These are phyloP conservation scores for Shargacucullia verbasci DNA, from an alignment of 2,888 invertebrate species.

Conservation along the genomic window DNA sequence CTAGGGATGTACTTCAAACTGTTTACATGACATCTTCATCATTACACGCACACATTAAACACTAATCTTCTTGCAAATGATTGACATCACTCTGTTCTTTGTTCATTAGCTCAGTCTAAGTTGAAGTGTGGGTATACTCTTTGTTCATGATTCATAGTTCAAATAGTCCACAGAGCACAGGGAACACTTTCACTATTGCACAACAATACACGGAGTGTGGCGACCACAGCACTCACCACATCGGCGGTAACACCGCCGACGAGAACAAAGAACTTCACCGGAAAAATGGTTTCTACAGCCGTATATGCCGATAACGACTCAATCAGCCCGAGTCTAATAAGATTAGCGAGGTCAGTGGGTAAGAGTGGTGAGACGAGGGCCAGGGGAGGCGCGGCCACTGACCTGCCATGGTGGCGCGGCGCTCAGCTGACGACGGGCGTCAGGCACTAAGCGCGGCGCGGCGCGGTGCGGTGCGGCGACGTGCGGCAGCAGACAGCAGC, in stretches of 20 bases:
- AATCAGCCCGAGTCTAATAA: slow-evolving; percentile 35
- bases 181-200: slow-evolving; percentile 70
- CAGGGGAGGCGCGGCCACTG: slow-evolving; percentile 70
- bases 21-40: slow-evolving; percentile 16
- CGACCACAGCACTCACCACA: slow-evolving; percentile 34
- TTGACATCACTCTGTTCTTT: slow-evolving; percentile 36
- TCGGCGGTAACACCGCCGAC: slow-evolving; percentile 26
- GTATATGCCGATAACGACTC: slow-evolving; percentile 21
- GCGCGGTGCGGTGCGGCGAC: slow-evolving; percentile 50
- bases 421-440: slow-evolving; percentile 68
- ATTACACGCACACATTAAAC: slow-evolving; percentile 18
- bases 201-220: slow-evolving; percentile 51
- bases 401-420: slow-evolving; percentile 70
- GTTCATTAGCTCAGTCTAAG: slow-evolving; percentile 29
- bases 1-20: neutral
- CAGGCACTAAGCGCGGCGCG: slow-evolving; percentile 55
- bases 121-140: slow-evolving; percentile 44
- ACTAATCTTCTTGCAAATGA: slow-evolving; percentile 4
- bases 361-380: slow-evolving; percentile 55
- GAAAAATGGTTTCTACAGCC: slow-evolving; percentile 26
- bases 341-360: slow-evolving; percentile 58
- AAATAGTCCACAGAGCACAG: slow-evolving; percentile 52
- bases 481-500: slow-evolving; percentile 52
- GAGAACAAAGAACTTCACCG: slow-evolving; percentile 67
- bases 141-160: slow-evolving; percentile 58